Evolutionary conservation across 2,888 invertebrate species (phyloP).

Genomic region (Cyclophora punctaria): DNA sequence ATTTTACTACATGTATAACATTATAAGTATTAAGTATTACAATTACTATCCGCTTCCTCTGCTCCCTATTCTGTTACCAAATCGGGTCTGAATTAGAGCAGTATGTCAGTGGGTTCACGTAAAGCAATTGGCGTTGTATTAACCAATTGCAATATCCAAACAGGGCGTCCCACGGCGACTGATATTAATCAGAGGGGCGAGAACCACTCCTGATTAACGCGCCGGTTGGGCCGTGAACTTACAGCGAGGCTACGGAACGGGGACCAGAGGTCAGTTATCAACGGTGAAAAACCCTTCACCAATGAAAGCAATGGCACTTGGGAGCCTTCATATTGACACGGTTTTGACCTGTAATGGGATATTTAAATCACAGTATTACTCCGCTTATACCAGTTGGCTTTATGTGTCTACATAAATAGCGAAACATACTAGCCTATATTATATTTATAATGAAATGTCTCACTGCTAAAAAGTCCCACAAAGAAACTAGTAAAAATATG

Average conservation of each 20-base stretch:
- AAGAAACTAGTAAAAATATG: not conserved
- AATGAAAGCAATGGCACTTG: too few relatives aligned
- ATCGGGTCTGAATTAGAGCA: not conserved
- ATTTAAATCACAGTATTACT: too few relatives aligned
- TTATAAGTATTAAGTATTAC: not conserved
- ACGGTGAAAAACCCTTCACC: too few relatives aligned
- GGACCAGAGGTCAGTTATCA: too few relatives aligned
- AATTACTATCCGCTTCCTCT: not conserved
- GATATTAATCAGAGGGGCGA: conserved; percentile 17
- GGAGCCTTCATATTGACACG: too few relatives aligned
- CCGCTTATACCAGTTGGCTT: too few relatives aligned
- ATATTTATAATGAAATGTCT: too few relatives aligned
- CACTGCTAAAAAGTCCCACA: not conserved
- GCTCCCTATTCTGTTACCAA: not conserved
- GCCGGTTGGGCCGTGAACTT: not conserved
- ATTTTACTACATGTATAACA: not conserved
- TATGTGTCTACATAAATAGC: too few relatives aligned
- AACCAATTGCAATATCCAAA: conserved; percentile 14
- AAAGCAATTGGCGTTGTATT: conserved; percentile 13
- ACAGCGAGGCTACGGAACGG: not conserved
- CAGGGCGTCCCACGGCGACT: conserved; percentile 7
- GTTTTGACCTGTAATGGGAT: too few relatives aligned
- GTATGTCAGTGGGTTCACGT: not conserved
- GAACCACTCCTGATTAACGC: conserved; percentile 13
- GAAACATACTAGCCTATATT: too few relatives aligned